Percentiles rank a stretch among this genome's conserved stretches.
Conservation (phyloP, 2,797 vertebrate genomes). For the Pagetopsis macropterus region DNA sequence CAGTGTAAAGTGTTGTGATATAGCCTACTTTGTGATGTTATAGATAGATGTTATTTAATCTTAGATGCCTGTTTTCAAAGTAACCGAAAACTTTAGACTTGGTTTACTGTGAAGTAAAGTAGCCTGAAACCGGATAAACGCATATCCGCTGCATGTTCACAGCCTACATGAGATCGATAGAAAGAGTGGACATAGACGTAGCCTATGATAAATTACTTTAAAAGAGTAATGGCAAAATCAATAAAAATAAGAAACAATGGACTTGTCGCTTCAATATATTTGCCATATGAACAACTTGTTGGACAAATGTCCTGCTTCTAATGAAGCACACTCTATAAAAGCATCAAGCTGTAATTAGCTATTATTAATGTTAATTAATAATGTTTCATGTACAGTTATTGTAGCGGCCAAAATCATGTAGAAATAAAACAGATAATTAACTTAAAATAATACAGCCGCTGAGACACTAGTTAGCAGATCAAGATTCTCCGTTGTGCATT, state of each 20-base stretch:
- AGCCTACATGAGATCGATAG: not conserved
- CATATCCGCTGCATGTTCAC: conserved; percentile 21
- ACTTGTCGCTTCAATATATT: not conserved
- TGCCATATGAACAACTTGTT: not conserved
- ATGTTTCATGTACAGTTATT: not conserved
- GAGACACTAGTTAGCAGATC: too few relatives aligned
- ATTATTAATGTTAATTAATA: not conserved
- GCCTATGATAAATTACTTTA: not conserved
- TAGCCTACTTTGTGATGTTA: not conserved
- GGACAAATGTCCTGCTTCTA: not conserved
- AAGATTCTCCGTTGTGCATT: too few relatives aligned
- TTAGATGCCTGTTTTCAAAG: not conserved
- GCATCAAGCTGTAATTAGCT: not conserved
- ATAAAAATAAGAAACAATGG: too few relatives aligned
- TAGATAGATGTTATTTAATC: not conserved
- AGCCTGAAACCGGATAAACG: conserved; percentile 28
- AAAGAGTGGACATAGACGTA: not conserved
- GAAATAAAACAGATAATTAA: too few relatives aligned
- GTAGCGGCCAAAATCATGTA: too few relatives aligned
- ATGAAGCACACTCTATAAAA: not conserved
- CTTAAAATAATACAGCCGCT: too few relatives aligned
- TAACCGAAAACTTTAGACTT: not conserved
- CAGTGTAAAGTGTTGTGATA: not conserved
- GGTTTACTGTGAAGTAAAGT: not conserved
- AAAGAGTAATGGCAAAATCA: not conserved